Conservation (phyloP, 2,888 invertebrate genomes). For the Calameuta pallipes region DNA sequence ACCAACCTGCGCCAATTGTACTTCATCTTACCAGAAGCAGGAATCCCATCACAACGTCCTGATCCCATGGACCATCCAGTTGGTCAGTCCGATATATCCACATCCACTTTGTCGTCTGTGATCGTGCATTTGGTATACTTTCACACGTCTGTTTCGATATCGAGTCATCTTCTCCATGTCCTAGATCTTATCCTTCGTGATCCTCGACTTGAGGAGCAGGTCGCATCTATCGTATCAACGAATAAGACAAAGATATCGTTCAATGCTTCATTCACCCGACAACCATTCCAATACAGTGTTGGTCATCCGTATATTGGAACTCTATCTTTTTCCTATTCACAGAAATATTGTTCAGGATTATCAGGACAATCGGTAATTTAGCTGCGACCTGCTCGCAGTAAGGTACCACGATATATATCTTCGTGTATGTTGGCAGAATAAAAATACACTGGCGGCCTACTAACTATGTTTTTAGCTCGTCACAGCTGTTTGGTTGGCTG, state of each 20-base stretch:
- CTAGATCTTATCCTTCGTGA: background rate
- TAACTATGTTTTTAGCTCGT: constrained; percentile 65
- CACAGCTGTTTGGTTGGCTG: constrained; percentile 66
- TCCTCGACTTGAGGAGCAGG: background rate
- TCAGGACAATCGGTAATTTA: too few species aligned
- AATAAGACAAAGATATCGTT: background rate
- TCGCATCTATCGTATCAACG: background rate
- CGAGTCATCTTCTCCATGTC: constrained; percentile 1
- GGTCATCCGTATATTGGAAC: too few species aligned
- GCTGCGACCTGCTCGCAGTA: constrained; percentile 17
- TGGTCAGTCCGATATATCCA: too few species aligned
- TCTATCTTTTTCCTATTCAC: too few species aligned
- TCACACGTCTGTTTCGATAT: background rate
- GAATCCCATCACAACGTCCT: too few species aligned
- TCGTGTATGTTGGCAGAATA: constrained; percentile 37
- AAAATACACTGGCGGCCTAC: constrained; percentile 55
- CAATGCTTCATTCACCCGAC: background rate
- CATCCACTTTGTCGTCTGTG: too few species aligned
- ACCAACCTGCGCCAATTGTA: too few species aligned
- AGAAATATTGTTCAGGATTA: too few species aligned
- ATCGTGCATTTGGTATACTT: too few species aligned
- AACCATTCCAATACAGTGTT: too few species aligned
- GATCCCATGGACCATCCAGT: too few species aligned
- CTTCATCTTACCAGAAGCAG: too few species aligned
- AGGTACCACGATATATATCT: constrained; percentile 14